Conservation (phyloP, 2,113 vertebrate species). For the Sander vitreus region DNA sequence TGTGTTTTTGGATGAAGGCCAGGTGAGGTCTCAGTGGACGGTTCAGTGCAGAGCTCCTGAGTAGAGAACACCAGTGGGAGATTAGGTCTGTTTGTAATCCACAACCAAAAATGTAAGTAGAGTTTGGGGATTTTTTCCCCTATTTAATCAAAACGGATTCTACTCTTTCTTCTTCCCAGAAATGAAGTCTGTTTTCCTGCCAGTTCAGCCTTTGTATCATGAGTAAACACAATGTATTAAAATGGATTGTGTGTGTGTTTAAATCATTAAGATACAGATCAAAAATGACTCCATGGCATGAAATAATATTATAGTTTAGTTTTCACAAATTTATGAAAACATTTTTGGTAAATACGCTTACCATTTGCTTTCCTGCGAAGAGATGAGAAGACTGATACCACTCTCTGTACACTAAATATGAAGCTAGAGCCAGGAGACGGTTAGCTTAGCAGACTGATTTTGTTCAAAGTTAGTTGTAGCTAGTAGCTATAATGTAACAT, state of each 20-base stretch:
- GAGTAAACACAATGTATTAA: slow-evolving; percentile 6
- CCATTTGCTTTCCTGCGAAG: too few relatives aligned
- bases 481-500: too few relatives aligned
- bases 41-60: slow-evolving; percentile 33
- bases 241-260: not conserved
- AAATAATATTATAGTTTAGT: not conserved
- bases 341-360: too few relatives aligned
- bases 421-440: too few relatives aligned
- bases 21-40: slow-evolving; percentile 34
- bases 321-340: not conserved
- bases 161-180: slow-evolving; percentile 63
- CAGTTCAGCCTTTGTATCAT: slow-evolving; percentile 4
- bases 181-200: slow-evolving; percentile 47
- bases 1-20: slow-evolving; percentile 33
- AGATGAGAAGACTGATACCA: too few relatives aligned
- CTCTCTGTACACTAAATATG: too few relatives aligned
- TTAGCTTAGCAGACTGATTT: too few relatives aligned
- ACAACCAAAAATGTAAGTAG: slow-evolving; percentile 47
- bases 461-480: too few relatives aligned
- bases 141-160: slow-evolving; percentile 74
- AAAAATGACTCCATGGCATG: not conserved
- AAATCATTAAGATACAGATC: not conserved
- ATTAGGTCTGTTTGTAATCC: slow-evolving; percentile 77
- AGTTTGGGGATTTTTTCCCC: slow-evolving; percentile 54
- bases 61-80: slow-evolving; percentile 45